phyloP scores from a whole-genome alignment of 2,113 vertebrate genomes.

The Sturnus vulgaris region DNA sequence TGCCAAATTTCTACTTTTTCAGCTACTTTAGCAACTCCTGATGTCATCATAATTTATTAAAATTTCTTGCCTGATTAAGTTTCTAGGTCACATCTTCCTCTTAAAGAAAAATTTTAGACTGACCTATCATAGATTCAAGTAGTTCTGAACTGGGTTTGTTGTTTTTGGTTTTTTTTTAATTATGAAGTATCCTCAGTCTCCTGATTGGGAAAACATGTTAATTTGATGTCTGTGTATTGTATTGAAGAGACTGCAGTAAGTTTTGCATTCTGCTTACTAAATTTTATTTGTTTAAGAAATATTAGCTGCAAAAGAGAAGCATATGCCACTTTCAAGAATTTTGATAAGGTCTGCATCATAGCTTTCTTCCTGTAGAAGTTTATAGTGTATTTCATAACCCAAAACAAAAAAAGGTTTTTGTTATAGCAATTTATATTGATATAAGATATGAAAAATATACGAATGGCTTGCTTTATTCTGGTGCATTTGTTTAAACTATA shows the following conservation, averaged over 20 bases:
- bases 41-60: neutral
- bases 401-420: neutral
- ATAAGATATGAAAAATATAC: neutral
- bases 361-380: neutral
- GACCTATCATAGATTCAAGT: neutral
- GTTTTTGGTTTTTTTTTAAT: neutral
- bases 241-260: neutral
- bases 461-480: neutral
- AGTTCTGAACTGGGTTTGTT: neutral
- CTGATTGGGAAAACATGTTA: neutral
- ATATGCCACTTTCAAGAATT: neutral
- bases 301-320: neutral
- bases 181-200: neutral
- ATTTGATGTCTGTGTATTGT: neutral
- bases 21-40: neutral
- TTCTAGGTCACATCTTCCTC: neutral
- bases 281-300: neutral
- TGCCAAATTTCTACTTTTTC: neutral
- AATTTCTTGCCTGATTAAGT: neutral
- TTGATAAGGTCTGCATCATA: neutral
- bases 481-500: neutral
- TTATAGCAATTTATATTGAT: neutral
- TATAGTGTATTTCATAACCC: neutral
- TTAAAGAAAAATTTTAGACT: neutral
- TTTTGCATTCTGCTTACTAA: neutral